Conservation (phyloP, 1,140 invertebrate species). For the Coboldia fuscipes region DNA sequence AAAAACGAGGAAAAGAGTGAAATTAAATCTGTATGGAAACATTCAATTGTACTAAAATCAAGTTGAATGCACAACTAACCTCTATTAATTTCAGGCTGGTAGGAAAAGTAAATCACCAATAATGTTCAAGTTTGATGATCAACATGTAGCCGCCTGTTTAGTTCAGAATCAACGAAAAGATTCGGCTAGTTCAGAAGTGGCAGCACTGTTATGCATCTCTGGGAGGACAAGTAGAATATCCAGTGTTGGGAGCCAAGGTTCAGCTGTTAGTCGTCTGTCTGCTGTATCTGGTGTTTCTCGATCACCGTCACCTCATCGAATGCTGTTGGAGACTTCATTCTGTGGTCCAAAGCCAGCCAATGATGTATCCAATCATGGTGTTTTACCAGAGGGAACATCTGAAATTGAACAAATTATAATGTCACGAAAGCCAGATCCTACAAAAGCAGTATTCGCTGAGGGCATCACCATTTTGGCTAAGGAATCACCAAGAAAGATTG, state of each 20-base stretch:
- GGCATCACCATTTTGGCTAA: constrained; percentile 20
- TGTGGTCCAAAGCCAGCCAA: constrained; percentile 50
- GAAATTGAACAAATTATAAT: constrained; percentile 41
- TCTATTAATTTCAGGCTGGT: background rate
- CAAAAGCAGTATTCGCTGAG: constrained; percentile 28
- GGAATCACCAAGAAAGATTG: constrained; percentile 6
- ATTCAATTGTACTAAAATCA: constrained; percentile 6
- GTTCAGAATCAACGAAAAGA: constrained; percentile 49
- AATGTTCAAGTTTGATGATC: constrained; percentile 29
- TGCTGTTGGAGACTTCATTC: constrained; percentile 71
- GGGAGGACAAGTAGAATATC: constrained; percentile 62
- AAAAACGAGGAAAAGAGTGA: constrained; percentile 22
- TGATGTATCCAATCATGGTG: constrained; percentile 12
- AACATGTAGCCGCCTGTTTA: constrained; percentile 24
- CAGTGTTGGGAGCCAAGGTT: constrained; percentile 45
- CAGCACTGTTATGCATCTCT: constrained; percentile 52
- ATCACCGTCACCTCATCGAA: constrained; percentile 71
- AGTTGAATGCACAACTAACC: background rate
- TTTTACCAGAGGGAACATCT: constrained; percentile 27
- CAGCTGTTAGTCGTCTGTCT: constrained; percentile 40
- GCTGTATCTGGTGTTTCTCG: constrained; percentile 43
- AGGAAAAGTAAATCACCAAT: constrained; percentile 21
- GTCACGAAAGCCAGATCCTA: constrained; percentile 29
- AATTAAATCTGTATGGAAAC: constrained; percentile 1
- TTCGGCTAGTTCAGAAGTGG: constrained; percentile 36